Evolutionary conservation across 2,113 vertebrate genomes (phyloP), one percentile per base, ranked within the genome.

Genomic region (Herpailurus yagouaroundi): DNA sequence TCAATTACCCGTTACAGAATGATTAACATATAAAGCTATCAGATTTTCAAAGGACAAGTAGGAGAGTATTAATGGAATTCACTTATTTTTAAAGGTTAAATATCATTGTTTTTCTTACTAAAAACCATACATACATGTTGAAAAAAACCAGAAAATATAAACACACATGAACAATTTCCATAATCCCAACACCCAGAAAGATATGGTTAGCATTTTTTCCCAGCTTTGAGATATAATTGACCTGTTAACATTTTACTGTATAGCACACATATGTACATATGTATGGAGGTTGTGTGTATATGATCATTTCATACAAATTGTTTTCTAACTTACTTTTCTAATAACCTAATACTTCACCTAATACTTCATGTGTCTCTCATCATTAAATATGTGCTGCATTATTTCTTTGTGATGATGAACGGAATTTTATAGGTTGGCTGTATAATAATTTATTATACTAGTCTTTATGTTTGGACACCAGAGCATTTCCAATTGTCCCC

Each of bases 271-370:
- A 25, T 79, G 16, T 31, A 16, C 60, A 29, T 79, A 15, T 36
- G 60, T 29, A 83, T 41, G 27, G 9, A 5, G 6, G 4, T 2
- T 64, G 4, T 69, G 41, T 7, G 13, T 48, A 21, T 52, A 55
- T 76, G 38, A 83, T 57, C 16, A 21, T 74, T 95, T 93, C 57
- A 87, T 23, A 66, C 15, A 92, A 93, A 50, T 33, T 48, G 55
- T 79, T 92, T 60, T 98, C 79, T 97, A 96, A 90, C 13, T 86
- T 96, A 81, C 19, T 57, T 77, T 94, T 87, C 95, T n/a, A n/a
- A n/a, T n/a, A n/a, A n/a, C n/a, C n/a, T n/a, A n/a, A n/a, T n/a
- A n/a, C n/a, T n/a, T 45, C 15, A 63, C 27, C 38, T 76, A 79
- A 52, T 21, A 9, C 85, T 94, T 87, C 18, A 3, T 91, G 41